Evolutionary conservation across 1,140 invertebrate species (phyloP), one percentile per base, ranked within the genome.

Genomic region (Lordiphosa clarofinis): DNA sequence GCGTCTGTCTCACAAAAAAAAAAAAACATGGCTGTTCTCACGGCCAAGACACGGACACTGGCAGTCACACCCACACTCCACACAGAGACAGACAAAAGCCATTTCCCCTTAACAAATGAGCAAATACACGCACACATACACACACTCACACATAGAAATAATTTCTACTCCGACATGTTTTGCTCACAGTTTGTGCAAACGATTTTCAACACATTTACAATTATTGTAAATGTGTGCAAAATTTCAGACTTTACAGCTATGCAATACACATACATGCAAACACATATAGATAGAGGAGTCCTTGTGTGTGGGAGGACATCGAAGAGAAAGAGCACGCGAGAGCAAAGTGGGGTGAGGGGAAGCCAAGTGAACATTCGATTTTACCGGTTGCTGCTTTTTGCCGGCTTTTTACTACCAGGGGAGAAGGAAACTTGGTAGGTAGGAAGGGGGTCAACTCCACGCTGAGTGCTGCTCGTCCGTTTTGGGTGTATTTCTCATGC

Each of bases 151-250:
- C 21, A 50, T 37, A 21, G 33, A 68, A 52, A 68, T 44, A 73
- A 61, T 69, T 56, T 69, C 66, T 52, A 57, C 46, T 43, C 39
- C 13, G 39, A 64, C 52, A 42, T 61, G 62, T 65, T 66, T 86
- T 86, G 81, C 82, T 87, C 82, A 82, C 60, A 78, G 75, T 74
- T 46, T 78, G 73, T 87, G 82, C 82, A 87, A 76, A 71, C 82
- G 82, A 87, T 87, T 87, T 87, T 87, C 82, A 87, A 87, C 82
- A 87, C 82, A 87, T 87, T 87, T 87, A 73, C 82, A 87, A 78
- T 87, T 56, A 87, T 68, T 87, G 82, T 78, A 78, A 87, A 87
- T 87, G 82, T 87, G 82, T 87, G 82, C 82, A 87, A 87, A 87
- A 87, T 87, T 87, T 76, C 72, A 60, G 65, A 43, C 59, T 58